Conservation (phyloP, 2,888 invertebrate genomes). For the Athripsodes cinereus region DNA sequence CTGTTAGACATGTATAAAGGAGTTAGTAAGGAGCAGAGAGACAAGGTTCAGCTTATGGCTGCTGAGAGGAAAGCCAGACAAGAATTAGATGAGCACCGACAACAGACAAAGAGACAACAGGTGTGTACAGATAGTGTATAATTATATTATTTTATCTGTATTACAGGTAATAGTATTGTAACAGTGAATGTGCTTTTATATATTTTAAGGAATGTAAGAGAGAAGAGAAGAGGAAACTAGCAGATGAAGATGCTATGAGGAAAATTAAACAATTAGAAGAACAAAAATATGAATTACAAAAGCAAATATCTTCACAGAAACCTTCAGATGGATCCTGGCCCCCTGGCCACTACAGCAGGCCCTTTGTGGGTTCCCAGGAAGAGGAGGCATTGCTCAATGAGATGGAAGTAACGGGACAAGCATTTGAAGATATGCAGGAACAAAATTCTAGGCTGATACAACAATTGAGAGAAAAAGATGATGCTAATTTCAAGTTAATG, state of each 20-base stretch:
- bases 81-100: constrained; percentile 83
- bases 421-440: constrained; percentile 99
- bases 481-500: constrained; percentile 98
- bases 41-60: constrained; percentile 94
- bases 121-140: constrained; percentile 34
- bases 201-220: constrained; percentile 74
- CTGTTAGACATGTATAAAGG: constrained; percentile 96
- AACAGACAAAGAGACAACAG: constrained; percentile 81
- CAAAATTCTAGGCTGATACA: constrained; percentile 94
- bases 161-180: no score
- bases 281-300: constrained; percentile 85
- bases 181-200: no score
- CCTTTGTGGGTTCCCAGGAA: constrained; percentile 74
- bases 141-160: no score
- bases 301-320: constrained; percentile 82
- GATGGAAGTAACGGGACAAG: constrained; percentile 99
- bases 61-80: constrained; percentile 86
- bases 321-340: constrained; percentile 54
- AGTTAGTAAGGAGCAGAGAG: constrained; percentile 92
- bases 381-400: constrained; percentile 96
- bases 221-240: constrained; percentile 82
- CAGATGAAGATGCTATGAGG: constrained; percentile 90
- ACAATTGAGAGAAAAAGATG: constrained; percentile 93
- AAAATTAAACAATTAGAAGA: constrained; percentile 94
- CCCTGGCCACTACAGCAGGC: constrained; percentile 53